phyloP scores from a whole-genome alignment of 2,113 vertebrate species.

The Vidua macroura region DNA sequence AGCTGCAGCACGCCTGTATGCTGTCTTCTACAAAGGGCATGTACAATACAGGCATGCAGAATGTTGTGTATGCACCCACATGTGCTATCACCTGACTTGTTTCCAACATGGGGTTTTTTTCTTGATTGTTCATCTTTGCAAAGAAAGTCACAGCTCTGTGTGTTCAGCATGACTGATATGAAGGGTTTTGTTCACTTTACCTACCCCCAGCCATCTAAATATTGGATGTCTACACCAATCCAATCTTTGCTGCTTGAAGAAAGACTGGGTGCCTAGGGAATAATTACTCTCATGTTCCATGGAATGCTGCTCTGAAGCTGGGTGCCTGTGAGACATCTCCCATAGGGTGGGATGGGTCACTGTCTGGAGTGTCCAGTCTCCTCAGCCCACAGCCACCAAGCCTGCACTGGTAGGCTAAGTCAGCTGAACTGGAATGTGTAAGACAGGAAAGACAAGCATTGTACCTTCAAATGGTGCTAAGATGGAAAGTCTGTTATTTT shows the following conservation, averaged over 20 bases:
- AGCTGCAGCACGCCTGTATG: neutral
- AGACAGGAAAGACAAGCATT: neutral
- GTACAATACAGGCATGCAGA: neutral
- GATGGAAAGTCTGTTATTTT: neutral
- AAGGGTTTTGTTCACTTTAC: neutral
- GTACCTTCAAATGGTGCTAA: neutral
- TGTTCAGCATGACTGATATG: neutral
- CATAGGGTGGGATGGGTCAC: neutral
- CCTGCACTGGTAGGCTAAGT: neutral
- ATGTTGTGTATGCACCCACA: neutral
- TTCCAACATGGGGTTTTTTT: neutral
- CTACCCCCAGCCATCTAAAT: neutral
- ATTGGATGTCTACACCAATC: neutral
- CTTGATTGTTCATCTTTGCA: neutral
- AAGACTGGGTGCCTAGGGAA: neutral
- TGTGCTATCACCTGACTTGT: neutral
- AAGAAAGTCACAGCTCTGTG: neutral
- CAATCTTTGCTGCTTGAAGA: neutral
- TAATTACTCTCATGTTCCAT: neutral
- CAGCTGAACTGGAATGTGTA: neutral
- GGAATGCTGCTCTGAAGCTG: neutral
- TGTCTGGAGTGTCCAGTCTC: neutral
- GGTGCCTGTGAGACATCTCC: neutral
- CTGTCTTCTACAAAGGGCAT: neutral
- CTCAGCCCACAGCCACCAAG: neutral